phyloP scores from a whole-genome alignment of 1,140 invertebrate species.

The Ptiloglossa arizonensis region DNA sequence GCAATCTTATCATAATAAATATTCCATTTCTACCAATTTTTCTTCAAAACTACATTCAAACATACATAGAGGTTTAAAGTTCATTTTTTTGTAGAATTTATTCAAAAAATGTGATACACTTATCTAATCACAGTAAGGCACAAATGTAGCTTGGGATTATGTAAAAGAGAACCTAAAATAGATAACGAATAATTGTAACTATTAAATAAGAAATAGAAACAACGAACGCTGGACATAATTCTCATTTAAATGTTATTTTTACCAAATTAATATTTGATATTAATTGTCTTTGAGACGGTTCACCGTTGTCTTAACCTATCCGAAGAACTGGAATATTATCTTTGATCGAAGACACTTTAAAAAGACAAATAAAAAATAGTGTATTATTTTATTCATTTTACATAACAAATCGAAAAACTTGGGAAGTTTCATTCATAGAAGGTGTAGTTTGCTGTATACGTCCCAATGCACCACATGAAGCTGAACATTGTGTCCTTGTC shows the following conservation, averaged over 20 bases:
- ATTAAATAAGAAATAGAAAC: neutral
- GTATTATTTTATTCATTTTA: neutral
- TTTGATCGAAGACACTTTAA: neutral
- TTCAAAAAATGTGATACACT: constrained; percentile 25
- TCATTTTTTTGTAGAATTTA: constrained; percentile 14
- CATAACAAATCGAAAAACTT: neutral
- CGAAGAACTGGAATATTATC: neutral
- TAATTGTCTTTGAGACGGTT: neutral
- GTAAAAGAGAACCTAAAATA: neutral
- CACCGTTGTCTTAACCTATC: neutral
- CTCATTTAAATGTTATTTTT: constrained; percentile 1
- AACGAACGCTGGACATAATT: neutral
- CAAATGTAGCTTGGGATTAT: constrained; percentile 7
- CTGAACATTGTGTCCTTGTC: neutral
- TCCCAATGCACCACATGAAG: neutral
- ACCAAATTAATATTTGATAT: neutral
- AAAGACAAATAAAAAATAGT: neutral
- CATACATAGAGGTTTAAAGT: neutral
- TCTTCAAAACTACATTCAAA: constrained; percentile 6
- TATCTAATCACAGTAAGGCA: constrained; percentile 32
- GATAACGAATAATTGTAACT: too few relatives aligned
- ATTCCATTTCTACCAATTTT: constrained; percentile 20
- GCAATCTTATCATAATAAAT: neutral
- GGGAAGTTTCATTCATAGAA: neutral
- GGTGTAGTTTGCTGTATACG: neutral